Percentiles rank a stretch among this genome's conserved stretches.
Conservation (phyloP, 2,888 invertebrate genomes). For the Drosophila multiciliata region DNA sequence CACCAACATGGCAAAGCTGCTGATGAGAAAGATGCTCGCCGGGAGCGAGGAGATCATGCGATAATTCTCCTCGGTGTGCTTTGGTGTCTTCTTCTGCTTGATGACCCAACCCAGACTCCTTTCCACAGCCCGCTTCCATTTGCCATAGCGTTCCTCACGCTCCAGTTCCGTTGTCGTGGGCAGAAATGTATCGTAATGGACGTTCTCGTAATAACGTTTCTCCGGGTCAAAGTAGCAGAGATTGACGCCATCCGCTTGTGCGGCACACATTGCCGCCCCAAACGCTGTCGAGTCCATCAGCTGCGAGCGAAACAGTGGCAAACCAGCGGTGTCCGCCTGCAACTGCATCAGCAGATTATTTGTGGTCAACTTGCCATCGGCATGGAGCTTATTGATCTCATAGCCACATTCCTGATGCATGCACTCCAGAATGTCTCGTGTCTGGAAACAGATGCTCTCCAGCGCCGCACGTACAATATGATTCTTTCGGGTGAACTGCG, state of each 20-base stretch:
- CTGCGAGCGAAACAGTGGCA: conserved; percentile 94
- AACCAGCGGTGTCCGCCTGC: conserved; percentile 96
- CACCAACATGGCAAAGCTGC: conserved; percentile 88
- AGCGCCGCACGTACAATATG: conserved; percentile 97
- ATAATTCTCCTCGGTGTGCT: conserved; percentile 94
- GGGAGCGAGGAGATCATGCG: conserved; percentile 92
- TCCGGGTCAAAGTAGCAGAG: conserved; percentile 89
- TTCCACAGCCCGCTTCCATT: conserved; percentile 98
- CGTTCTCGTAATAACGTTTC: conserved; percentile 85
- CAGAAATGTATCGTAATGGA: conserved; percentile 90
- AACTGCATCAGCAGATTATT: conserved; percentile 97
- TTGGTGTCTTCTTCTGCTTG: conserved; percentile 89
- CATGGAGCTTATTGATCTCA: conserved; percentile 92
- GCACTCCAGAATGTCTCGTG: conserved; percentile 95
- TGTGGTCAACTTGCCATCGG: conserved; percentile 96
- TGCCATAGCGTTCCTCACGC: conserved; percentile 92
- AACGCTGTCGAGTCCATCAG: conserved; percentile 96
- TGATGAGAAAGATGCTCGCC: conserved; percentile 90
- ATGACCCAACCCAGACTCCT: conserved; percentile 95
- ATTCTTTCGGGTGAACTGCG: conserved; percentile 95
- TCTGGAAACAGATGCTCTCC: conserved; percentile 98
- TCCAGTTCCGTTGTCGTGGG: conserved; percentile 93
- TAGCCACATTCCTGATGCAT: conserved; percentile 97
- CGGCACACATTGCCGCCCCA: conserved; percentile 97
- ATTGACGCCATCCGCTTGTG: conserved; percentile 90